These are phyloP conservation scores for Drosophila sp. DNA, from an alignment of 1,140 invertebrate genomes.

Conservation along the genomic window DNA sequence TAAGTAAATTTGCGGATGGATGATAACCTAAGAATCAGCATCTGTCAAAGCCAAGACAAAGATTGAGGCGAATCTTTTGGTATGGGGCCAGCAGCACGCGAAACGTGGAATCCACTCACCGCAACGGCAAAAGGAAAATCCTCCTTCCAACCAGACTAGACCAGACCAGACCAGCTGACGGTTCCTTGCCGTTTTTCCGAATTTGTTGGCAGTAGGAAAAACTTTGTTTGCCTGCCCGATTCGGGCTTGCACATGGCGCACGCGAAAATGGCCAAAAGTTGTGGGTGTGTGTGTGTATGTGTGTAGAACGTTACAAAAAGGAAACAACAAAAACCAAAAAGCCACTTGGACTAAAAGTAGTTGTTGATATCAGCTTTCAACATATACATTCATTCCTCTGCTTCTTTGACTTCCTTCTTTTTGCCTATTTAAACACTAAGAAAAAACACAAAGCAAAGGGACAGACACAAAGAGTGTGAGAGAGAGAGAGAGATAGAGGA, in stretches of 20 bases:
- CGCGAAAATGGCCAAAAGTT: constrained; percentile 49
- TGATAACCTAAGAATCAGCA: constrained; percentile 57
- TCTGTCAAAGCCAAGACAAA: constrained; percentile 52
- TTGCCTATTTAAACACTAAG: constrained; percentile 58
- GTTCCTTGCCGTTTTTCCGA: constrained; percentile 56
- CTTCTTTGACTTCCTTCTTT: constrained; percentile 19
- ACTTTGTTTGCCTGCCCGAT: constrained; percentile 46
- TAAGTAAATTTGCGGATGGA: constrained; percentile 15
- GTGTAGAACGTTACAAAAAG: background rate
- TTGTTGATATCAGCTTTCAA: constrained; percentile 76
- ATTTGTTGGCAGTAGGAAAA: constrained; percentile 46
- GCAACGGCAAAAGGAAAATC: constrained; percentile 23
- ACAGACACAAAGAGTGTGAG: constrained; percentile 33
- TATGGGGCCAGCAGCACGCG: constrained; percentile 18
- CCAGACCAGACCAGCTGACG: constrained; percentile 52
- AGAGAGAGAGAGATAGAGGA: constrained; percentile 12
- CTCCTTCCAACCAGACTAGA: constrained; percentile 5
- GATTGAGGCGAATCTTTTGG: background rate
- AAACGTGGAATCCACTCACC: constrained; percentile 17
- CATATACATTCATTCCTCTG: constrained; percentile 2
- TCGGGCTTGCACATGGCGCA: constrained; percentile 52
- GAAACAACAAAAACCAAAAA: constrained; percentile 8
- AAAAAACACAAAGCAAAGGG: constrained; percentile 31
- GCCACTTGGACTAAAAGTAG: constrained; percentile 54
- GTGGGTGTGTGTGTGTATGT: background rate